phyloP scores from a whole-genome alignment of 2,113 vertebrate genomes.

The Oophaga pumilio region DNA sequence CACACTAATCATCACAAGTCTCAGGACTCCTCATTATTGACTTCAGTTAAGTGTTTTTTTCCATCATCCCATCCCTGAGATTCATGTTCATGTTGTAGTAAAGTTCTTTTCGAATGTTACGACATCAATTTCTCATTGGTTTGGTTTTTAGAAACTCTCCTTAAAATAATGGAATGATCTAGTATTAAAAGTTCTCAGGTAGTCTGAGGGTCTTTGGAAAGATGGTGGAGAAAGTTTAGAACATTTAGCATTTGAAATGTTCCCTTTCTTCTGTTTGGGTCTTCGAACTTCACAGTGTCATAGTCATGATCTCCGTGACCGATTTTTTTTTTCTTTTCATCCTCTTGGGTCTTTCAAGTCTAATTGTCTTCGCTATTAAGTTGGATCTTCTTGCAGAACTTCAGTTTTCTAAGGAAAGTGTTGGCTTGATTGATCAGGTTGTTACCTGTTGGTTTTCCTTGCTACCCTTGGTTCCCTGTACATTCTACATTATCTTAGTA shows the following conservation, averaged over 20 bases:
- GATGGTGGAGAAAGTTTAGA: background rate
- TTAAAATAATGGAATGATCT: background rate
- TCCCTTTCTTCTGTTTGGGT: too few species aligned
- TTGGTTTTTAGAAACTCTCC: background rate
- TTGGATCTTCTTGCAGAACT: too few species aligned
- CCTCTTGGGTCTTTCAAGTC: too few species aligned
- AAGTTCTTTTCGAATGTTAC: background rate
- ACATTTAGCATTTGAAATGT: background rate
- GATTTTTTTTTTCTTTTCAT: too few species aligned
- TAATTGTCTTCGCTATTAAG: too few species aligned
- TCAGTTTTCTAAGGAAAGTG: too few species aligned
- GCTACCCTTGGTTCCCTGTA: too few species aligned
- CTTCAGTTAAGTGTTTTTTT: background rate
- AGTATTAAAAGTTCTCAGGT: background rate
- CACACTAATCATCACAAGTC: conserved; percentile 10
- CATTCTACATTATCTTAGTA: too few species aligned
- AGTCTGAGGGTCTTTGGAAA: background rate
- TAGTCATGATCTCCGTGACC: too few species aligned
- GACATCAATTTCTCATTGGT: background rate
- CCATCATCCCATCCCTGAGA: background rate
- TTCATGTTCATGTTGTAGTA: background rate
- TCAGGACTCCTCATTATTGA: background rate
- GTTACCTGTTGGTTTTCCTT: too few species aligned
- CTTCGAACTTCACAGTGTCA: too few species aligned
- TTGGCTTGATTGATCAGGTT: too few species aligned